A percentile compares a stretch with the other conserved stretches of the same genome.
These are phyloP conservation scores for Lasioglossum leucozonium DNA, from an alignment of 2,888 invertebrate species.

Conservation along the genomic window DNA sequence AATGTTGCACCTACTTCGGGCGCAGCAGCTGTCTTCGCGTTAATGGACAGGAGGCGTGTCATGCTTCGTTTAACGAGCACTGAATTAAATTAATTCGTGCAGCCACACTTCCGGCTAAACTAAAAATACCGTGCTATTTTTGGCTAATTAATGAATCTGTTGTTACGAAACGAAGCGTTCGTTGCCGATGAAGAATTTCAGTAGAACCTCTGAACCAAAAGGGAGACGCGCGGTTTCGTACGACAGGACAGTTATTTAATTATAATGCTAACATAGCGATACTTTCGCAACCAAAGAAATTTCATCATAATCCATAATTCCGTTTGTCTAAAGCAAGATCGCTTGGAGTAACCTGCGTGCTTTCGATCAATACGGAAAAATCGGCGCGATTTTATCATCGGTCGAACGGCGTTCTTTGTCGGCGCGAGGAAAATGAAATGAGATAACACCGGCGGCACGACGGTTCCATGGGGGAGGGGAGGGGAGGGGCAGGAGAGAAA, in stretches of 20 bases:
- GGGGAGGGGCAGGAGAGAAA: too few relatives aligned
- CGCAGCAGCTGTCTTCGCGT: neutral
- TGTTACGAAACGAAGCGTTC: neutral
- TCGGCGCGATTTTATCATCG: neutral
- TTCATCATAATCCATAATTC: neutral
- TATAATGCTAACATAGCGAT: too few relatives aligned
- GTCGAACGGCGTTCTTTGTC: neutral
- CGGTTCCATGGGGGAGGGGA: neutral
- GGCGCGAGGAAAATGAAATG: neutral
- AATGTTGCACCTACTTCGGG: neutral
- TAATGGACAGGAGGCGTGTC: constrained; percentile 1
- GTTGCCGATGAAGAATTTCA: too few relatives aligned
- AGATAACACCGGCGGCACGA: neutral
- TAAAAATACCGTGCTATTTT: neutral
- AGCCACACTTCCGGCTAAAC: neutral
- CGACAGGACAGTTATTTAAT: too few relatives aligned
- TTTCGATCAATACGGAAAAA: neutral
- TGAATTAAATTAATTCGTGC: neutral
- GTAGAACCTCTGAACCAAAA: too few relatives aligned
- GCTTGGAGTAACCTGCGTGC: neutral
- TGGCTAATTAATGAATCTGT: neutral
- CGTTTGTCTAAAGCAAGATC: neutral
- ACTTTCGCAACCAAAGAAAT: neutral
- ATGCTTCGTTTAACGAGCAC: neutral
- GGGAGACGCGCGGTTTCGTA: too few relatives aligned